Evolutionary conservation across 2,113 vertebrate genomes (phyloP), one percentile per base, ranked within the genome.

Genomic region (Corvus moneduloides): DNA sequence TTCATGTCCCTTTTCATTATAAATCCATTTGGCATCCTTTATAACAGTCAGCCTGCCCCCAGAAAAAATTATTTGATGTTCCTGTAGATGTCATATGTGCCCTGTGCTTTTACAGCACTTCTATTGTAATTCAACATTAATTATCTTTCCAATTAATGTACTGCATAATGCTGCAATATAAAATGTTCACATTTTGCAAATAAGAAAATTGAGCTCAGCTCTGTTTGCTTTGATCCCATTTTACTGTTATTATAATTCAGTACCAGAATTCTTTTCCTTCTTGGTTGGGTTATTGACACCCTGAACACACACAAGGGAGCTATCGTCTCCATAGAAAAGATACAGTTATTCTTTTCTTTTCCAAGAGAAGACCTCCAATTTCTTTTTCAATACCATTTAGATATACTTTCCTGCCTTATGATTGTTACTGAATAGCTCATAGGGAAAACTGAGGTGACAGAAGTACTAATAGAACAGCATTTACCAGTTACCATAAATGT

Each of bases 11-110:
- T 35, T n/a, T 88, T 95, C 72, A 96, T 92, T 94, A 95, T 24
- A 93, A 96, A 97, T 90, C 91, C 94, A 96, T 96, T 96, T 94
- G 69, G 72, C 71, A 95, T 32, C 24, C 44, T 72, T 90, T 88
- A 43, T 67, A 85, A 91, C 39, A 91, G 51, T 32, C 59, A 85
- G 48, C 16, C 75, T 87, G 49, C 22, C 11, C 48, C 71, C 80
- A 78, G 64, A 75, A 94, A 81, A 76, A 88, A 80, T 11, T 61
- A 81, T 66, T 85, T 87, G 5, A 77, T 73, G 15, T 63, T 95
- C 39, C 41, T 83, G 43, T 74, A 74, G 35, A 91, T 95, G 73
- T 85, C 83, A 46, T 69, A 80, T 67, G 49, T 59, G 51, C 46
- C 41, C 72, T 83, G 56, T 78, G 88, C 77, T 95, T 92, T 54